Base-by-base conservation (phyloP, 2,797 vertebrate genomes). In the Australoheros facetus region DNA sequence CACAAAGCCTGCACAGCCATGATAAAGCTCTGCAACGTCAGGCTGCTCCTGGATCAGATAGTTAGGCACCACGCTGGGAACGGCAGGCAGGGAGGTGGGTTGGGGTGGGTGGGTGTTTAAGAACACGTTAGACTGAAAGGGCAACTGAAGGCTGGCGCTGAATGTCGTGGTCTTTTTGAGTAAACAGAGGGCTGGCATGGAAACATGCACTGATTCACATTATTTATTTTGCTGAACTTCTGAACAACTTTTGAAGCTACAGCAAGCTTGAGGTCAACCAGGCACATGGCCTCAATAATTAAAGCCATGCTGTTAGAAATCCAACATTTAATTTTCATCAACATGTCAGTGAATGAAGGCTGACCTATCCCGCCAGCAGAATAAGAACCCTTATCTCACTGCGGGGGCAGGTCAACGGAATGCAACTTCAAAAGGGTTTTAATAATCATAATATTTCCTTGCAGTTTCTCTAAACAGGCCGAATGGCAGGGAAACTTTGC, bases 401-500 rank as follows among this genome's bases (percentile, higher is more conserved):
- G 78, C 79, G 32, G 82, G 86, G 45, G 64, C 73, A 75, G 73
- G 82, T 88, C 82, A 82, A 79, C 79, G 55, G 28, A 79, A 78
- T 54, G 56, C 56, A 17, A 75, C 84, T 88, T 92, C 85, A 89
- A 84, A 89, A 73, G 54, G 3, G 7, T 59, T 69, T 87, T 86
- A 90, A 87, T 88, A 83, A 88, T 88, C 64, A 76, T 73, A 82
- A 87, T 87, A 90, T 91, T 90, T 81, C 87, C 80, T 78, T 59
- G 58, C 73, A 70, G 53, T 77, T 30, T 73, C 73, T 87, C 79
- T 75, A 79, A 88, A 87, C 80, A 82, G 79, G 66, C 58, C 1
- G 5, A 82, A 56, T 77, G 73, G 74, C 30, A 9, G 83, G 83
- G 34, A 86, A 37, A 55, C 72, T 6, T 66, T 71, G 51, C 82